Evolutionary conservation across 64 coral and sea anemone species (phyloP), one percentile per base, ranked within the genome.

Genomic region (Actinia tenebrosa): DNA sequence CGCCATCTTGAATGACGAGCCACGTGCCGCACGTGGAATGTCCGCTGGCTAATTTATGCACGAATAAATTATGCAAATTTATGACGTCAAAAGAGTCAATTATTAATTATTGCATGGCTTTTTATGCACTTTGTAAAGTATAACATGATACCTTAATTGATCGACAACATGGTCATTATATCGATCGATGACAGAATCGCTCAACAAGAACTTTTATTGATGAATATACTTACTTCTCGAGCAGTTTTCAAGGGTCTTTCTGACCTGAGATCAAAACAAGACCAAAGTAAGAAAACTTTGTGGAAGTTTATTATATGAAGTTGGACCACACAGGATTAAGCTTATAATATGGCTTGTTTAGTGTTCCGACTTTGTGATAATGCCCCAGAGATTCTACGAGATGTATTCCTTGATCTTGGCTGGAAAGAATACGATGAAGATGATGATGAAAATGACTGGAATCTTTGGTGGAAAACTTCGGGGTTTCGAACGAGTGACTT

Each of bases 341-440:
- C 42, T 50, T 14, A 18, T 81, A 13, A 18, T 26, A 96, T 96
- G 94, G 86, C 45, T 85, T 90, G 71, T 30, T 59, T 96, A 45
- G 94, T 96, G 22, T 96, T 96, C 42, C 78, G 94, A 81, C 86
- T 96, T 43, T 93, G 91, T 79, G 91, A 96, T 13, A 93, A 93
- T 81, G 72, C 94, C 10, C 94, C 94, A 43, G 91, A 86, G 20
- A 71, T 96, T 64, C 79, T 96, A 18, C 87, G 86, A 60, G 91
- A 93, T 79, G 94, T 96, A 16, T 96, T 86, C 9, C 55, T 90
- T 56, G 94, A 96, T 78, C 82, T 88, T 45, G 94, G 94, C 58
- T 96, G 94, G 94, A 86, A 88, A 44, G 91, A 96, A 26, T 96
- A 85, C 25, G 88, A 93, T 53, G 88, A 84, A 16, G 83, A 77